Base-by-base conservation (phyloP, 2,113 vertebrate species). In the Pycnonotus jocosus region DNA sequence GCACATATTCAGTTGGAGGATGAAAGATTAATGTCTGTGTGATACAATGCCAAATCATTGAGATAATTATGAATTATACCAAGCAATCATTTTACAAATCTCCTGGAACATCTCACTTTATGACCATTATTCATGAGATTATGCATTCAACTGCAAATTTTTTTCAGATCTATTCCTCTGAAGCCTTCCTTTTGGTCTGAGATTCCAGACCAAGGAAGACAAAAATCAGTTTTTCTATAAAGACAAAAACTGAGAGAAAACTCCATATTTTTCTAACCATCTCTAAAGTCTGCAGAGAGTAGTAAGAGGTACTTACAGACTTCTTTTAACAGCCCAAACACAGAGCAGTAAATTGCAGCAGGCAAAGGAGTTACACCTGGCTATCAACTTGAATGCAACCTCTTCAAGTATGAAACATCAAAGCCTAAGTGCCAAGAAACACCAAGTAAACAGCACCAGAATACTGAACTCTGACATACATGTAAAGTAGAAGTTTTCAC, bases 21-120 rank as follows among this genome's bases (percentile, higher is more conserved):
- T 30, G 76, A 70, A 88, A 86, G 68, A 92, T 53, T 74, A 68
- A 96, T 77, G 53, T 48, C 88, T 62, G 28, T 33, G 51, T 50
- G 70, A 73, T 64, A 60, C 44, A 79, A 84, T 61, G 57, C 65
- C 54, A 91, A 84, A 91, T 89, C 51, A 86, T 6, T 31, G n/a
- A 53, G 79, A 73, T 86, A 90, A 95, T 88, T 88, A 86, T 40
- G 33, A 83, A 92, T 82, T 86, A 81, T n/a, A 50, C 13, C 24
- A 84, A 72, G 68, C 25, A 85, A 85, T 84, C 81, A 68, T 61
- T 86, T 91, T 22, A 86, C 42, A 86, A 62, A 85, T 81, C 74
- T 92, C 70, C 68, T 85, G 82, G 60, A 95, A 82, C 71, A 60
- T 72, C n/a, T 87, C 76, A 25, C 70, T 92, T 86, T 54, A 80